Evolutionary conservation across 2,797 vertebrate species (phyloP).

Genomic region (Sarcophilus harrisii): DNA sequence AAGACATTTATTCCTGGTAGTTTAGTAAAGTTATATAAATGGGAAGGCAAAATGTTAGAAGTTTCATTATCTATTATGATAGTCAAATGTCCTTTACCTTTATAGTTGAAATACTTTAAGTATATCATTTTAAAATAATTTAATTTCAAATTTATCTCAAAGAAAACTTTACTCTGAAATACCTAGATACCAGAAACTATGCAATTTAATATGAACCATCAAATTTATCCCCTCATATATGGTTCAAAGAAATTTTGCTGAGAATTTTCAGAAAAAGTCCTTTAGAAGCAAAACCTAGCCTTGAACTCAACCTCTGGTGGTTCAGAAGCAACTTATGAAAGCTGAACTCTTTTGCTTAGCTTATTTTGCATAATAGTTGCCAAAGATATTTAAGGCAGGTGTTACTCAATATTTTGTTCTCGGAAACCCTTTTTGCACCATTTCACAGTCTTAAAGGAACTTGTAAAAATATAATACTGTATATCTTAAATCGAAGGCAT

Average conservation of each 20-base stretch:
- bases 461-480: not conserved
- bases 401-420: constrained; percentile 70
- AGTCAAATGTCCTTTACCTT: constrained; percentile 12
- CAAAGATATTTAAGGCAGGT: constrained; percentile 59
- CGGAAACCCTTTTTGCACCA: constrained; percentile 67
- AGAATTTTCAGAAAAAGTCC: not conserved
- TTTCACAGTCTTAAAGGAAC: constrained; percentile 36
- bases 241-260: not conserved
- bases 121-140: constrained; percentile 15
- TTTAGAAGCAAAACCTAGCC: not conserved
- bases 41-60: not conserved
- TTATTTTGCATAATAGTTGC: constrained; percentile 66
- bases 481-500: not conserved
- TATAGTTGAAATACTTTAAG: not conserved
- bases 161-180: constrained; percentile 22
- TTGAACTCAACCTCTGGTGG: not conserved
- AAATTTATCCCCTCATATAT: not conserved
- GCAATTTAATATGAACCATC: not conserved
- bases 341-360: constrained; percentile 29
- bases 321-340: constrained; percentile 18
- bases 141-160: constrained; percentile 50
- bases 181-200: not conserved
- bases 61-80: constrained; percentile 36
- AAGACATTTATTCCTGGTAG: constrained; percentile 24
- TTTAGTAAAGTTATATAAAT: constrained; percentile 5